phyloP scores from a whole-genome alignment of 2,888 invertebrate species.

The Oscheius sp. region DNA sequence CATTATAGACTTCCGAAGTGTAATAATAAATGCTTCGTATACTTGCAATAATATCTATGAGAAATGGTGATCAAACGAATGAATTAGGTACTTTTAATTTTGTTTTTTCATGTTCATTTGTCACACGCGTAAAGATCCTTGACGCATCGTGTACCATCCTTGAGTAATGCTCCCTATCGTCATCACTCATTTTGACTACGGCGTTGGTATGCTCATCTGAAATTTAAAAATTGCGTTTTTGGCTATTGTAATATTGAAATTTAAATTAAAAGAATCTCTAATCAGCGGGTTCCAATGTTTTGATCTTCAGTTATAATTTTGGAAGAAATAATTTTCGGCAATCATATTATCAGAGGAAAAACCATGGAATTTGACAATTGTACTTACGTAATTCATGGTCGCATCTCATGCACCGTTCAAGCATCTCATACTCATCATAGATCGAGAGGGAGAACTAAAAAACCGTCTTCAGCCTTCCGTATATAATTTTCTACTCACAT shows the following conservation, averaged over 20 bases:
- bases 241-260: no score
- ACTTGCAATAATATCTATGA: background rate
- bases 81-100: background rate
- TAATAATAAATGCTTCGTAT: background rate
- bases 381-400: constrained; percentile 1
- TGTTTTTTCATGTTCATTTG: background rate
- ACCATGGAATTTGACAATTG: no score
- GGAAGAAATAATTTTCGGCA: no score
- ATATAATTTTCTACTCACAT: constrained; percentile 9
- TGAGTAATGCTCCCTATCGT: background rate
- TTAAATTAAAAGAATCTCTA: no score
- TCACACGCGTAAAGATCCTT: background rate
- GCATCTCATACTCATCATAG: background rate
- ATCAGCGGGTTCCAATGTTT: no score
- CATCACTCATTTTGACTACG: background rate
- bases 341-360: no score
- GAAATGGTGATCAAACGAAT: background rate
- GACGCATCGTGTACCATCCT: constrained; percentile 12
- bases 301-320: no score
- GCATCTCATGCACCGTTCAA: constrained; percentile 5
- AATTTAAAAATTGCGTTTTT: background rate
- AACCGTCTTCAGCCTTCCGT: background rate
- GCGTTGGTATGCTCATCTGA: constrained; percentile 12
- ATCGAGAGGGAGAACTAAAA: constrained; percentile 8
- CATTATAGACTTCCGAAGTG: background rate